Percentiles rank a stretch among this genome's conserved stretches.
Conservation (phyloP, 2,888 invertebrate genomes). For the Tricholauxania praeusta region DNA sequence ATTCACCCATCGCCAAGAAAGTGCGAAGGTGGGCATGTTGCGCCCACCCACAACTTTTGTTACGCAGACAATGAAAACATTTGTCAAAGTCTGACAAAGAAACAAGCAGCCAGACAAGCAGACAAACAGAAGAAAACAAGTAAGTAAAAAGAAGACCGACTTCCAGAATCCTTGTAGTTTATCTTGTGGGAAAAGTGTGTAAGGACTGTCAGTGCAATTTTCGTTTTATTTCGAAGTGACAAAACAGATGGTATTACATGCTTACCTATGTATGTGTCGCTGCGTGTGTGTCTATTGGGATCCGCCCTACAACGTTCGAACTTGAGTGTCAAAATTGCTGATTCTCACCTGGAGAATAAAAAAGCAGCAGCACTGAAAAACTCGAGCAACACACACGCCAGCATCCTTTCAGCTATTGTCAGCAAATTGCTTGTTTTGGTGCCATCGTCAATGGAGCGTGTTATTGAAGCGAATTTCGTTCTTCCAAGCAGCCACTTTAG, state of each 20-base stretch:
- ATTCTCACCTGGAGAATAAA: slow-evolving; percentile 37
- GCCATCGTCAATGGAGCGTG: slow-evolving; percentile 49
- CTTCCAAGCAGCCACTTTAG: slow-evolving; percentile 27
- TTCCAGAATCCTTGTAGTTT: slow-evolving; percentile 10
- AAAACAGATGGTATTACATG: slow-evolving; percentile 14
- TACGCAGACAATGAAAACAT: slow-evolving; percentile 43
- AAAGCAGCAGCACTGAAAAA: no score
- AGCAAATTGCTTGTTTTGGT: slow-evolving; percentile 44
- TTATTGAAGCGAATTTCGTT: slow-evolving; percentile 44
- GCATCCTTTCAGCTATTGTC: slow-evolving; percentile 28
- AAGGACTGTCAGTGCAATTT: slow-evolving; percentile 5
- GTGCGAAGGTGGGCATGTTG: slow-evolving; percentile 9
- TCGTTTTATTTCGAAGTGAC: neutral
- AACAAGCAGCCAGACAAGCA: slow-evolving; percentile 27
- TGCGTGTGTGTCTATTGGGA: slow-evolving; percentile 29
- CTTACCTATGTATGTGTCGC: neutral
- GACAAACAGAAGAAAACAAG: slow-evolving; percentile 14
- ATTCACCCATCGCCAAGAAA: neutral
- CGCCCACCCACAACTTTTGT: slow-evolving; percentile 9
- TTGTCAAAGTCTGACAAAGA: slow-evolving; percentile 44
- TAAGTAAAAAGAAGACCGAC: slow-evolving; percentile 17
- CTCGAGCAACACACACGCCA: neutral
- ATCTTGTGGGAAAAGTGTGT: neutral
- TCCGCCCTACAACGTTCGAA: slow-evolving; percentile 34
- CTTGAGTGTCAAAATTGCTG: slow-evolving; percentile 47